Base-by-base conservation (phyloP, 2,888 invertebrate genomes). In the Plemyria rubiginata region DNA sequence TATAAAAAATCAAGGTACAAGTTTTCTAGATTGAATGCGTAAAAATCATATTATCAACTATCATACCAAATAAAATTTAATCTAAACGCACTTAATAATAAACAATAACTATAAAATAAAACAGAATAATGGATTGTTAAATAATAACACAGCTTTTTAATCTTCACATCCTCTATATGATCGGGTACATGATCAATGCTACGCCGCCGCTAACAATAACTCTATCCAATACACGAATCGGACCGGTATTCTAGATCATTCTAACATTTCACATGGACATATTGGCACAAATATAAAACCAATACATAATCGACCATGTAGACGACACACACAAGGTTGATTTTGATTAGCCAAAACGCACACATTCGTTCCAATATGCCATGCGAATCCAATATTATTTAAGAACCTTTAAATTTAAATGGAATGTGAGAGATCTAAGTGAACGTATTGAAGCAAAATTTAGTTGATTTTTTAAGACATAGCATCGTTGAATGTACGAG, bases 31-130 rank as follows among this genome's bases (percentile, higher is more conserved):
- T 85, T 79, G 84, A 86, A 86, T 85, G 84, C 80, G 76, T 86
- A 86, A 89, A 82, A 70, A 68, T 62, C 77, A 78, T 83, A 84
- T 86, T 83, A 84, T 86, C 82, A 86, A 89, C 88, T 90, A 91
- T 83, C 79, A 82, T 89, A 88, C 84, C 83, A 91, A 92, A 92
- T 89, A 91, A 92, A 86, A 88, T 87, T 88, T 91, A 91, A 88
- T 92, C 92, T 92, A 92, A 92, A 92, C 89, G 79, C 76, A 80
- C 90, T 87, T 91, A 91, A 68, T 78, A 86, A 87, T 90, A 92
- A 92, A 91, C 85, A 89, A 90, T 90, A 90, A 88, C 89, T 92
- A 92, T 85, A 86, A 92, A 92, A 91, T 90, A 91, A 91, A 91
- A 90, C 88, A 90, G 88, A 89, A 87, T 90, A 90, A 86, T 90